These are phyloP conservation scores for Hippolais icterina DNA, from an alignment of 2,113 vertebrate species.

Conservation along the genomic window DNA sequence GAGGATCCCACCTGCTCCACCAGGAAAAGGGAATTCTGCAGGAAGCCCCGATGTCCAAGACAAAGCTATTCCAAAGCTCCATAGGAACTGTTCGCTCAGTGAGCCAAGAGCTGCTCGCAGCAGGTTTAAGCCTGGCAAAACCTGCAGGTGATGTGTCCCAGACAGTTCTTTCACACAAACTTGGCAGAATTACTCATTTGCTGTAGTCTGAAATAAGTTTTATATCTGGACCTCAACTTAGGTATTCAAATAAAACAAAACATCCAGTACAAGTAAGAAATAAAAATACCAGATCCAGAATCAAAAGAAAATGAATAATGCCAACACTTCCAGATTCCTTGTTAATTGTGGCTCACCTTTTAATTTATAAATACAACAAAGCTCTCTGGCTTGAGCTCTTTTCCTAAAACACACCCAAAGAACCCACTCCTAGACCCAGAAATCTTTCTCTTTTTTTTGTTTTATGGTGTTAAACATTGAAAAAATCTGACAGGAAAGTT, in stretches of 20 bases:
- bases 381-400: not conserved
- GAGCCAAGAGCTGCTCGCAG: not conserved
- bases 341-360: not conserved
- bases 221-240: accelerated
- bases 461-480: accelerated
- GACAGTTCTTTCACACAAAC: not conserved
- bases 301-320: not conserved
- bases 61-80: accelerated
- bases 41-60: accelerated
- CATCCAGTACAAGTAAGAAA: not conserved
- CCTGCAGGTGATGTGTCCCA: accelerated
- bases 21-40: accelerated
- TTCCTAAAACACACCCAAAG: not conserved
- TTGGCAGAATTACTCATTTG: not conserved
- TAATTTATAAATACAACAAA: not conserved
- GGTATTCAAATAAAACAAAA: not conserved
- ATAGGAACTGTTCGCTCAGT: no score
- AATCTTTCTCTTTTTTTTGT: no score
- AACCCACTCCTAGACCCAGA: not conserved
- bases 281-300: not conserved
- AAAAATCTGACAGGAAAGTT: not conserved
- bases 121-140: not conserved
- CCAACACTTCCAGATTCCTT: not conserved
- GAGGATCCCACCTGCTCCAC: not conserved
- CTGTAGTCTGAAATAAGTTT: not conserved